Evolutionary conservation across 2,797 vertebrate genomes (phyloP).

Genomic region (Tragopan temminckii): DNA sequence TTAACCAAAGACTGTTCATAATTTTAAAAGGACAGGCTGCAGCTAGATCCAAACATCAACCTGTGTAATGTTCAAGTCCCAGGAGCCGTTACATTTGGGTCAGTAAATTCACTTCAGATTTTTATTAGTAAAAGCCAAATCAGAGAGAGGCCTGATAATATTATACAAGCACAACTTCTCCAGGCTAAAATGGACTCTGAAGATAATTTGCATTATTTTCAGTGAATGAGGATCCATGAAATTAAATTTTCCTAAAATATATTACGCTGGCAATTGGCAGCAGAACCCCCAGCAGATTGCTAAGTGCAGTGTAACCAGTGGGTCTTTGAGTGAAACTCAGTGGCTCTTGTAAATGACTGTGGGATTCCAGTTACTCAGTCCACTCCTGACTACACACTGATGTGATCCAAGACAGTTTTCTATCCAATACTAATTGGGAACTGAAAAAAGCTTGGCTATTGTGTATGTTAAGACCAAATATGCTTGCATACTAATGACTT

Average conservation of each 20-base stretch:
- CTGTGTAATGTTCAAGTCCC: neutral
- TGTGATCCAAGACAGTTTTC: neutral
- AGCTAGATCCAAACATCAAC: neutral
- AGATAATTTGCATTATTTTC: constrained; percentile 31
- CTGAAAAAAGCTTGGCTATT: constrained; percentile 7
- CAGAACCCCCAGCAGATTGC: neutral
- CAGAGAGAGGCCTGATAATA: neutral
- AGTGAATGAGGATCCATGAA: neutral
- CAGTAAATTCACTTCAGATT: neutral
- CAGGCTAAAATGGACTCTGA: constrained; percentile 1
- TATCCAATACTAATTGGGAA: neutral
- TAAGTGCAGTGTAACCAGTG: neutral
- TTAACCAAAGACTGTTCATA: neutral
- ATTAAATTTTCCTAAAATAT: neutral
- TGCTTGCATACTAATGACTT: neutral
- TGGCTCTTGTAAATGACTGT: constrained; percentile 6
- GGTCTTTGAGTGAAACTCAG: constrained; percentile 5
- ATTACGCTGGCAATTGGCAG: constrained; percentile 11
- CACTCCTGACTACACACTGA: neutral
- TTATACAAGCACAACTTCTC: neutral
- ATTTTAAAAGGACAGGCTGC: neutral
- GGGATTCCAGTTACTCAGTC: neutral
- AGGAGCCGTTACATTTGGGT: neutral
- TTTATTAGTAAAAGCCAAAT: neutral
- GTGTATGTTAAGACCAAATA: neutral